These are phyloP conservation scores for Lepidurus packardi DNA, from an alignment of 1,140 invertebrate species.

Conservation along the genomic window DNA sequence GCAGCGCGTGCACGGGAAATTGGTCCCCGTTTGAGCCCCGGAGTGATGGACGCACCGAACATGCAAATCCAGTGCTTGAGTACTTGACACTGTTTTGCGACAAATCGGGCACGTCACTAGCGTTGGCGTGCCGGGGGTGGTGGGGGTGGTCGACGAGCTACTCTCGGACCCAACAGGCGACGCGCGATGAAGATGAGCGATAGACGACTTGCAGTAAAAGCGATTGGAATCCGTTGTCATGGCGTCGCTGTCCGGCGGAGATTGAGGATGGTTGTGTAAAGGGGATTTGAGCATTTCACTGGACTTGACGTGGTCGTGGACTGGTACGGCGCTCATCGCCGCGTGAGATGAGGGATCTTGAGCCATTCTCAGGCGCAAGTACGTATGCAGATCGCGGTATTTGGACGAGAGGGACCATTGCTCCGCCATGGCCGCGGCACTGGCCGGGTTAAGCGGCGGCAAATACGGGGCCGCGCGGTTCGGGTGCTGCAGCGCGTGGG, in stretches of 20 bases:
- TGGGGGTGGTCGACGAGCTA: background rate
- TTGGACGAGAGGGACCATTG: background rate
- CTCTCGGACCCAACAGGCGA: conserved; percentile 1
- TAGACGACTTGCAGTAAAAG: background rate
- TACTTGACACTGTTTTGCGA: background rate
- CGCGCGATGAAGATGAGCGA: background rate
- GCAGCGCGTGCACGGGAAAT: conserved; percentile 49
- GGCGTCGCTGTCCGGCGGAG: background rate
- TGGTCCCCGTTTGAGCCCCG: background rate
- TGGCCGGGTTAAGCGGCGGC: conserved; percentile 17
- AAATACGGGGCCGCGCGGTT: background rate
- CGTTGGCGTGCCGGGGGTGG: background rate
- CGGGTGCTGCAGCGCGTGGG: background rate
- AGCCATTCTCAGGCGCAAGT: background rate
- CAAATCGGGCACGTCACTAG: conserved; percentile 2
- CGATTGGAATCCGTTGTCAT: background rate
- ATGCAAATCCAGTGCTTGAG: conserved; percentile 5
- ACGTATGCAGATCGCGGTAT: background rate
- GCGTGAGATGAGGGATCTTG: background rate
- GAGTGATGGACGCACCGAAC: background rate
- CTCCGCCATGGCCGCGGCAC: background rate
- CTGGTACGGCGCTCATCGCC: background rate
- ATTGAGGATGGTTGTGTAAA: background rate
- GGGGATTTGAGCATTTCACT: background rate
- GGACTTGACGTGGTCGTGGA: background rate